These are phyloP conservation scores for Noturus placidus DNA, from an alignment of 2,113 vertebrate genomes.

Conservation along the genomic window DNA sequence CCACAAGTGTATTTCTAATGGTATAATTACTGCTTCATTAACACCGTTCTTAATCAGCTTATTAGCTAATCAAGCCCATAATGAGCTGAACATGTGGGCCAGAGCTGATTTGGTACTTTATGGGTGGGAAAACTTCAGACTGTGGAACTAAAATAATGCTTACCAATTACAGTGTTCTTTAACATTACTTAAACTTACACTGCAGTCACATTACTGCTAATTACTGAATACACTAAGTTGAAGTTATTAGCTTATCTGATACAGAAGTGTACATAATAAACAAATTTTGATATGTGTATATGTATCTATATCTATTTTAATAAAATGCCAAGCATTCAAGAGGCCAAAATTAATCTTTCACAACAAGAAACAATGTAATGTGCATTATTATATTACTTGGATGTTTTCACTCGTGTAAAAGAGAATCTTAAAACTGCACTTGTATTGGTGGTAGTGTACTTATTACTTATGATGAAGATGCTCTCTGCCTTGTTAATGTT, in stretches of 20 bases:
- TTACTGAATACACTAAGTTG: neutral
- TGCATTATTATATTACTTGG: neutral
- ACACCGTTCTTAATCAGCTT: constrained; percentile 20
- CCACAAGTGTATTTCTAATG: neutral
- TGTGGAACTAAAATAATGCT: neutral
- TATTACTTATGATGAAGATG: neutral
- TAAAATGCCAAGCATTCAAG: neutral
- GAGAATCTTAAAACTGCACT: neutral
- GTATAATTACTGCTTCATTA: constrained; percentile 18
- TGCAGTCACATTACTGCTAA: neutral
- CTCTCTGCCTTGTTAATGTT: constrained; percentile 5
- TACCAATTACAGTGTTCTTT: constrained; percentile 1
- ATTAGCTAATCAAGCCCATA: constrained; percentile 4
- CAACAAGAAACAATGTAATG: neutral
- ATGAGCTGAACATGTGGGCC: neutral
- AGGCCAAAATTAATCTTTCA: neutral
- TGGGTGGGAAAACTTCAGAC: neutral
- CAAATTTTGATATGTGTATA: neutral
- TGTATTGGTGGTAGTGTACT: neutral
- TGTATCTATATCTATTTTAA: neutral
- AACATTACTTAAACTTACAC: neutral
- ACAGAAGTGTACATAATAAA: neutral
- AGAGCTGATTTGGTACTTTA: neutral
- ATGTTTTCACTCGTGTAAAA: neutral
- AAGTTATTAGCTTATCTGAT: neutral